phyloP scores from a whole-genome alignment of 2,113 vertebrate genomes.

The Vanacampus margaritifer region DNA sequence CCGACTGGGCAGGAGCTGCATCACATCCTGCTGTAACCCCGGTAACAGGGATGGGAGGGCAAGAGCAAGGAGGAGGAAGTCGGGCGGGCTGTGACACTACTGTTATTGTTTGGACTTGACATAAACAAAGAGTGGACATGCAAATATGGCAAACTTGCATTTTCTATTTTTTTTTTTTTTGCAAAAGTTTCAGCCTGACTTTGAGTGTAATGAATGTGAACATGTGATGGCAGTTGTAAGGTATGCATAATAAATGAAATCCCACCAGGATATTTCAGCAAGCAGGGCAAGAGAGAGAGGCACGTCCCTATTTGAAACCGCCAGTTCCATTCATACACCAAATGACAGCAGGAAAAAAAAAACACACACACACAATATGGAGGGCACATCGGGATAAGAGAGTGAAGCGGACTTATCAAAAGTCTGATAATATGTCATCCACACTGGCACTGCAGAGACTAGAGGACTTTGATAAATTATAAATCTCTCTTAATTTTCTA shows the following conservation, averaged over 20 bases:
- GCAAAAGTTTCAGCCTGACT: constrained; percentile 18
- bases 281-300: constrained; percentile 16
- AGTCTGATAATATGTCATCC: constrained; percentile 5
- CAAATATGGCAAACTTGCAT: not conserved
- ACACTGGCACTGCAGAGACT: constrained; percentile 24
- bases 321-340: constrained; percentile 20
- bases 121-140: constrained; percentile 3
- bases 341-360: constrained; percentile 21
- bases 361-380: not conserved
- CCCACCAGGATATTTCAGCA: constrained; percentile 31
- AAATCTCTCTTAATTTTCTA: constrained; percentile 48
- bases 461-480: constrained; percentile 54
- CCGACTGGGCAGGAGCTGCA: constrained; percentile 31
- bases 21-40: constrained; percentile 52
- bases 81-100: constrained; percentile 22
- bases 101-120: constrained; percentile 21
- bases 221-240: constrained; percentile 33
- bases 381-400: constrained; percentile 5
- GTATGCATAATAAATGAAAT: constrained; percentile 48
- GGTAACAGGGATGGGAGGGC: constrained; percentile 40
- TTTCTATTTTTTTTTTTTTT: not conserved
- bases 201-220: constrained; percentile 46
- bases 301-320: constrained; percentile 30
- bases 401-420: constrained; percentile 13
- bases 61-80: constrained; percentile 2